Evolutionary conservation across 2,888 invertebrate genomes (phyloP), one percentile per base, ranked within the genome.

Genomic region (Platycnemis pennipes): DNA sequence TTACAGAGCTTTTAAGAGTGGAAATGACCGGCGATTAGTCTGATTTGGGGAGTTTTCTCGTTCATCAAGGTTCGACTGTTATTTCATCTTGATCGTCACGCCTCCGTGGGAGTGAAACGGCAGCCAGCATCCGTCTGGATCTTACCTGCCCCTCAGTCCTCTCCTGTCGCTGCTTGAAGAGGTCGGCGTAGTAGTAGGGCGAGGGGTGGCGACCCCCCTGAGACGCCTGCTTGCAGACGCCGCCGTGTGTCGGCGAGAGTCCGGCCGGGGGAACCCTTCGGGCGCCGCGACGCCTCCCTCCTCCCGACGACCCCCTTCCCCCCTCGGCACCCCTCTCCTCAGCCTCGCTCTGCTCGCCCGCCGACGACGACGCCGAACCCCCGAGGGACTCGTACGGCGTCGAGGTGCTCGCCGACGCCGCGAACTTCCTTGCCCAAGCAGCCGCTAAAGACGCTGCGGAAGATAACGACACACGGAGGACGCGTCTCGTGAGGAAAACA

Each of bases 131-230:
- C 63, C 63, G 63, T 4, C n/a, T 2, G 2, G 8, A 63, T 1
- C 63, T 63, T n/a, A 63, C 63, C 63, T 63, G 63, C 94, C 91
- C 94, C 63, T 94, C 94, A 19, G 42, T 69, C 45, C 88, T 86
- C 94, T 87, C 95, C 22, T 95, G 95, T 95, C 96, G 96, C 94
- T 96, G 96, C 95, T 97, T 97, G 95, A 98, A 98, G 94, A 98
- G 96, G 96, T 98, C 98, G 0, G 98, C 98, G 97, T 98, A 98
- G 95, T 98, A 98, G 96, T 98, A 98, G 0, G 98, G 98, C 94
- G 98, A 98, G 22, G 98, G 98, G 96, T 98, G 98, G 63, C 98
- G 42, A 8, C 56, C 42, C 42, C 91, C 63, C 45, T 94, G 94
- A 42, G 85, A 42, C 4, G 49, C 45, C 37, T 37, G 77, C 94